These are phyloP conservation scores for Megaceryle alcyon DNA, from an alignment of 2,797 vertebrate genomes.

Conservation along the genomic window DNA sequence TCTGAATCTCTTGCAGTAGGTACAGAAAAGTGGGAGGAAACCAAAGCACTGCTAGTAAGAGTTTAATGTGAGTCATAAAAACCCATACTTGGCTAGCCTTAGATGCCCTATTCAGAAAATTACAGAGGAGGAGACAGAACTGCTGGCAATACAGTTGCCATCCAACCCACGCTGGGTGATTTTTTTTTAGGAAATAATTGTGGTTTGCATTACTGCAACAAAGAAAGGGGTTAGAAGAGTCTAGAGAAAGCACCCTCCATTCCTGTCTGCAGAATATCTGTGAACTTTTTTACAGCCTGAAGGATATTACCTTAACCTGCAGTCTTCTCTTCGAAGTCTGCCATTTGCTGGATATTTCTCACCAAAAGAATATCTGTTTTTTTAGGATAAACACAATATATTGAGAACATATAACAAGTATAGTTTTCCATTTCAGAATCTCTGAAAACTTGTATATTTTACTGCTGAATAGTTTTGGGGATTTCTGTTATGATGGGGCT, in stretches of 20 bases:
- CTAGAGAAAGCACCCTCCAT: neutral
- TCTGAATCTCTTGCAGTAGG: neutral
- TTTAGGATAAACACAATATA: neutral
- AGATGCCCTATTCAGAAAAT: neutral
- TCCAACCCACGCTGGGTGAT: neutral
- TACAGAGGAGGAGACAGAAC: neutral
- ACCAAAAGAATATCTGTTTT: neutral
- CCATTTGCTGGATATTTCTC: neutral
- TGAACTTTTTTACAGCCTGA: neutral
- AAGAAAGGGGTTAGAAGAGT: neutral
- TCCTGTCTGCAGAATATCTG: neutral
- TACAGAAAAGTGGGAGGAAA: neutral
- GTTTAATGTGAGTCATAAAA: accelerated
- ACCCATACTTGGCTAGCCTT: neutral
- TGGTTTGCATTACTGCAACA: neutral
- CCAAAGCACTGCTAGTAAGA: neutral
- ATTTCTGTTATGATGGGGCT: neutral
- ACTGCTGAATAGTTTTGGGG: neutral
- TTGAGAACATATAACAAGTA: neutral
- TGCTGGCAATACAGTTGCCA: neutral
- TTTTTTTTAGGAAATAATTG: neutral
- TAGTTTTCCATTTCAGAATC: neutral
- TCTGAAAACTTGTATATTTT: neutral
- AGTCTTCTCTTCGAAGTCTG: neutral
- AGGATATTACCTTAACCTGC: neutral